Percentiles rank a stretch among this genome's conserved stretches.
Conservation (phyloP, 2,888 invertebrate species). For the Osedax fenrisi region DNA sequence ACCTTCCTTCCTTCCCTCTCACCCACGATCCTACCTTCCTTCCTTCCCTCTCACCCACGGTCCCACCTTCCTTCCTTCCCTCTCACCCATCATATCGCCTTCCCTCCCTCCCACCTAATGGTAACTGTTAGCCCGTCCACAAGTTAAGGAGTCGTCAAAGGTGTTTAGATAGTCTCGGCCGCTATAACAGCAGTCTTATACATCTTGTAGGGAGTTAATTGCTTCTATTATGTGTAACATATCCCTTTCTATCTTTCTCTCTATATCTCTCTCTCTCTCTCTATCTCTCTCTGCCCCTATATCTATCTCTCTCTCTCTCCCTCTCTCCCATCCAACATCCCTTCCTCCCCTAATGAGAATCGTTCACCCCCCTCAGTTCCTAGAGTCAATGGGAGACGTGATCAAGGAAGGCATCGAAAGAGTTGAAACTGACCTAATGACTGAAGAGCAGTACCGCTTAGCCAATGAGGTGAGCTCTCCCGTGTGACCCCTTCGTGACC, state of each 20-base stretch:
- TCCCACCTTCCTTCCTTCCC: not conserved
- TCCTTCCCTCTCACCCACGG: not conserved
- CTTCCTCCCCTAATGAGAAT: not conserved
- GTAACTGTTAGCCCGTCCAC: no score
- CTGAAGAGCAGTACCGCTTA: conserved; percentile 74
- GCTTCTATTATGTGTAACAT: no score
- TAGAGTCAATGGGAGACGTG: conserved; percentile 88
- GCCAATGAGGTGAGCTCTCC: conserved; percentile 64
- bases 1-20: no score
- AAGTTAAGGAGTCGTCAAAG: no score
- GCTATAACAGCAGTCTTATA: no score
- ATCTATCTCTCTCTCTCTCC: not conserved
- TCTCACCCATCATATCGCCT: no score
- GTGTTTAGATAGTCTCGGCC: no score
- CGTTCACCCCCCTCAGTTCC: conserved; percentile 56
- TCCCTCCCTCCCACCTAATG: no score
- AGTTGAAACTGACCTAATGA: conserved; percentile 77
- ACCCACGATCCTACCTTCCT: not conserved
- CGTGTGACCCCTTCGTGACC: not conserved
- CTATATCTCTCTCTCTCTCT: no score
- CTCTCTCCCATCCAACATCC: not conserved
- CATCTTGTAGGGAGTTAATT: no score
- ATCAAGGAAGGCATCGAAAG: conserved; percentile 79
- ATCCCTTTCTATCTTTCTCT: not conserved
- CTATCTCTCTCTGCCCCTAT: not conserved